phyloP scores from a whole-genome alignment of 2,113 vertebrate species.

The Megaceryle maxima region DNA sequence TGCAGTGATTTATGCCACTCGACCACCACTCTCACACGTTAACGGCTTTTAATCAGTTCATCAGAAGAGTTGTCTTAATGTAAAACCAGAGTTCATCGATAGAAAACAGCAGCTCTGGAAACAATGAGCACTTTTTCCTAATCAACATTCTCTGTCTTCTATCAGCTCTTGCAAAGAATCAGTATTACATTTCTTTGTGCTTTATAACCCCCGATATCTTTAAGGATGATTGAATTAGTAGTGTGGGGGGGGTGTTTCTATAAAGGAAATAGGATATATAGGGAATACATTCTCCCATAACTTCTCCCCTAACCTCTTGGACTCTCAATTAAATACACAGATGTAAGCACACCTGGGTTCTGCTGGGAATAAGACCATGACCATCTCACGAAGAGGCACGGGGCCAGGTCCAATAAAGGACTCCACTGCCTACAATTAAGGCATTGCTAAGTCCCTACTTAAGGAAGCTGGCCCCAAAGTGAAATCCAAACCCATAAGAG shows the following conservation, averaged over 20 bases:
- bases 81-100: background rate
- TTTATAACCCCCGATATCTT: background rate
- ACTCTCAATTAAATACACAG: constrained; percentile 33
- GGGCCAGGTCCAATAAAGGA: background rate
- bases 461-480: background rate
- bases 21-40: background rate
- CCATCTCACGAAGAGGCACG: background rate
- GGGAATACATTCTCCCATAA: background rate
- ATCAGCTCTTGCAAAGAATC: background rate
- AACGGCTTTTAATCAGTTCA: background rate
- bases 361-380: constrained; percentile 36
- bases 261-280: constrained; percentile 2
- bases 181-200: background rate
- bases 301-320: constrained; percentile 6
- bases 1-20: background rate
- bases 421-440: background rate
- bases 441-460: background rate
- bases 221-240: constrained; percentile 14
- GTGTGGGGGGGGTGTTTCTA: background rate
- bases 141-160: background rate
- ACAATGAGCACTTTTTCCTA: background rate
- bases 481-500: background rate
- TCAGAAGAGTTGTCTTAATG: background rate
- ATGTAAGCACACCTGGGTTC: constrained; percentile 66
- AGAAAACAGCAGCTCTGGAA: background rate